phyloP scores from a whole-genome alignment of 1,140 invertebrate genomes.

The Anoplophora glabripennis region DNA sequence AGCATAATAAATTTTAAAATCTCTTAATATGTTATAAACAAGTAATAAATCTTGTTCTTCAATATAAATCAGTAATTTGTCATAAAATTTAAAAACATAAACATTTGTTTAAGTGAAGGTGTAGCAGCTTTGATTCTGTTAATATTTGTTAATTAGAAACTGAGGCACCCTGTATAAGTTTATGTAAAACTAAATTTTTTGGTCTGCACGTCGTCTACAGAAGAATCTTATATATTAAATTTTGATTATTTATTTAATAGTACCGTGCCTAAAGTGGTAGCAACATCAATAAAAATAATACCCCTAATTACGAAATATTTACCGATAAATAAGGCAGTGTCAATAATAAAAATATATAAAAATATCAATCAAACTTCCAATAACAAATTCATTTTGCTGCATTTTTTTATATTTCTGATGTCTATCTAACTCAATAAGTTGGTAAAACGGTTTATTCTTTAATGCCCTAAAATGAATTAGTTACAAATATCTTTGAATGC shows the following conservation, averaged over 20 bases:
- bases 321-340: slow-evolving; percentile 29
- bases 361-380: neutral
- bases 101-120: too few relatives aligned
- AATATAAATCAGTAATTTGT: too few relatives aligned
- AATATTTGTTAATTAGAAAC: neutral
- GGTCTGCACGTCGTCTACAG: neutral
- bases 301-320: slow-evolving; percentile 8
- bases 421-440: neutral
- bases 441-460: too few relatives aligned
- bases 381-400: too few relatives aligned
- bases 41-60: too few relatives aligned
- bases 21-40: too few relatives aligned
- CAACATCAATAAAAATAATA: neutral
- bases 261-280: neutral
- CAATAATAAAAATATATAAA: slow-evolving; percentile 26
- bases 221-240: neutral
- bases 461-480: neutral
- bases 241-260: neutral
- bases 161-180: neutral
- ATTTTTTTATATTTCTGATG: neutral
- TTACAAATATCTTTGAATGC: neutral
- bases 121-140: too few relatives aligned
- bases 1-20: too few relatives aligned
- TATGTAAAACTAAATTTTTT: neutral
- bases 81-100: too few relatives aligned